Evolutionary conservation across 1,140 invertebrate species (phyloP).

Genomic region (Drosophila burlai): DNA sequence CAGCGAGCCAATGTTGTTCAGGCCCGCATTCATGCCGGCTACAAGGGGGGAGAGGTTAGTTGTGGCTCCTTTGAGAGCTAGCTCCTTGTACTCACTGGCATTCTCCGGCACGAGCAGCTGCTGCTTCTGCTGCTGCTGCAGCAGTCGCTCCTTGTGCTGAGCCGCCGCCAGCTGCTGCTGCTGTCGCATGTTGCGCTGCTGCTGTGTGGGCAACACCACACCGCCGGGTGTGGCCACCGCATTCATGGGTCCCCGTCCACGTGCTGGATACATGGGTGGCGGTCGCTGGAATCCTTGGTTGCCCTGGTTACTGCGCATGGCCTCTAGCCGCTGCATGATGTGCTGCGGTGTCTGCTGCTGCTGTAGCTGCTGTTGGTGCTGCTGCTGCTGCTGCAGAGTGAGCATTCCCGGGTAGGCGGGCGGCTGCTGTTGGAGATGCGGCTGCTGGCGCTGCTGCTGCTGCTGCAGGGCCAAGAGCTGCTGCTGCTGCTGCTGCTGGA

Average conservation of each 20-base stretch:
- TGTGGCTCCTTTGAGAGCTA: neutral
- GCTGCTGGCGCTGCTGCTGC: constrained; percentile 86
- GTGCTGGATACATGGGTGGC: constrained; percentile 76
- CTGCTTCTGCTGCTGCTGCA: constrained; percentile 90
- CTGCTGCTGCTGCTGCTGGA: constrained; percentile 84
- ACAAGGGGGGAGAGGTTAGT: neutral
- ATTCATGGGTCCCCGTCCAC: constrained; percentile 73
- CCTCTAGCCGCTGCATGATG: constrained; percentile 58
- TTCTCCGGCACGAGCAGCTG: constrained; percentile 89
- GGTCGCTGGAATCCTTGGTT: constrained; percentile 80
- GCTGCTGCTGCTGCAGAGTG: constrained; percentile 44
- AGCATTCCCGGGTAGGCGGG: constrained; percentile 77
- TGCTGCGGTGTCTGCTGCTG: constrained; percentile 56
- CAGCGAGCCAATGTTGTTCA: constrained; percentile 91
- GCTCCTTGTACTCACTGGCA: constrained; percentile 84
- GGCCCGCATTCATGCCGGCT: constrained; percentile 87
- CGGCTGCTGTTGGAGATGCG: constrained; percentile 86
- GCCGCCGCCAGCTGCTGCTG: constrained; percentile 80
- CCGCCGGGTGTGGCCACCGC: constrained; percentile 74
- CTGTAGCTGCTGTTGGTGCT: constrained; percentile 36
- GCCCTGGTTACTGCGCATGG: constrained; percentile 52
- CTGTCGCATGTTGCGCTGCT: constrained; percentile 82
- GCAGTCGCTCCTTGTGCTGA: constrained; percentile 87
- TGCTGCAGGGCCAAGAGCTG: constrained; percentile 85
- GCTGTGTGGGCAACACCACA: constrained; percentile 70